phyloP scores from a whole-genome alignment of 2,888 invertebrate genomes.

The Hymenopus coronatus region DNA sequence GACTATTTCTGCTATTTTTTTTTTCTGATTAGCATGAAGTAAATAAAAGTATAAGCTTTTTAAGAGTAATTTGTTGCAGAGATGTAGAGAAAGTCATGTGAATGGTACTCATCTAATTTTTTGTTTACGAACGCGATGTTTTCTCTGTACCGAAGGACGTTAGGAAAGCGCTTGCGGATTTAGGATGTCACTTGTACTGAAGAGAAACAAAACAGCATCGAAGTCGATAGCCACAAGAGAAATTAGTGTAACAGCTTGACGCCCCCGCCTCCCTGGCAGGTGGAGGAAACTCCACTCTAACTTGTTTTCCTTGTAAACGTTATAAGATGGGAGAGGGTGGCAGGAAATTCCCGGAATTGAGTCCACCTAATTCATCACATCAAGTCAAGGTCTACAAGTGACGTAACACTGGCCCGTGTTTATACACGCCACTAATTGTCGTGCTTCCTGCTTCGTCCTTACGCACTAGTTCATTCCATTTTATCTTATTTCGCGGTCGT shows the following conservation, averaged over 20 bases:
- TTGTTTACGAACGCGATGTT: too few relatives aligned
- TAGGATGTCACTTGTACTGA: too few relatives aligned
- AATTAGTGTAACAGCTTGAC: not conserved
- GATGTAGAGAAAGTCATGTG: too few relatives aligned
- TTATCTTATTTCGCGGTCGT: too few relatives aligned
- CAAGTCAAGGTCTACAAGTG: not conserved
- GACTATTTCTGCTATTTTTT: too few relatives aligned
- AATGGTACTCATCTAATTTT: too few relatives aligned
- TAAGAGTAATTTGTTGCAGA: too few relatives aligned
- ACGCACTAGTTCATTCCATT: not conserved
- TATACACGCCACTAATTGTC: not conserved
- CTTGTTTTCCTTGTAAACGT: not conserved
- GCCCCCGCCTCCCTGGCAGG: not conserved
- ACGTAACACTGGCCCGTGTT: not conserved
- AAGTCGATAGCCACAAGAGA: not conserved
- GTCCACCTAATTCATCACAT: not conserved
- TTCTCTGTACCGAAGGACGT: too few relatives aligned
- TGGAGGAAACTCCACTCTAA: not conserved
- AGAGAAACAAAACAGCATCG: too few relatives aligned
- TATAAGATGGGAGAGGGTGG: not conserved
- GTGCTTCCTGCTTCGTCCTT: not conserved
- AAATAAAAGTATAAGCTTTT: too few relatives aligned
- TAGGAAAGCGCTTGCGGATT: too few relatives aligned
- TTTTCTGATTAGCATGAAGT: too few relatives aligned
- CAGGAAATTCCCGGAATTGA: not conserved